Base-by-base conservation (phyloP, 2,113 vertebrate species). In the Toxotes chatareus region DNA sequence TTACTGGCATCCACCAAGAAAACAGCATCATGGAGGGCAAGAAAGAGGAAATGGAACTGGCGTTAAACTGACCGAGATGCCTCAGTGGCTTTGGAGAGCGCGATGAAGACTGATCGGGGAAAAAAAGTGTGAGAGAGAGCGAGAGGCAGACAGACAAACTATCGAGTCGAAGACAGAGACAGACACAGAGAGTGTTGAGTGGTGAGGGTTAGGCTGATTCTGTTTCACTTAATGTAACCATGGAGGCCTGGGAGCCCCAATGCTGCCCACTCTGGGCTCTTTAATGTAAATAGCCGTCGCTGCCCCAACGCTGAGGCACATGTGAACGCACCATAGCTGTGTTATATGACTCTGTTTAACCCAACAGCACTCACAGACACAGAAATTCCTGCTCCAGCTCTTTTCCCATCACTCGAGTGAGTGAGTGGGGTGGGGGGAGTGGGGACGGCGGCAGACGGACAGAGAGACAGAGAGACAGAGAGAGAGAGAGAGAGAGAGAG, bases 271-370 rank as follows among this genome's bases (percentile, higher is more conserved):
- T 89, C 88, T 77, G 83, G 83, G 88, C 82, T 92, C 91, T 83
- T 93, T 92, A 92, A 92, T 94, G 88, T 95, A 94, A 95, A 94
- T 91, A 93, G 91, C 88, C 89, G 79, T 89, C 85, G 77, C 88
- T 83, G 89, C 70, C 84, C 79, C 76, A 79, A 83, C 65, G 16
- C 90, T 81, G 80, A 72, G 83, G 82, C 91, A 86, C 92, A 94
- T 91, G 89, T 92, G 92, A 94, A 88, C 73, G 62, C 80, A 68
- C 86, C 73, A 59, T 75, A 49, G 79, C 77, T 72, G 53, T 93
- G 93, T 93, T 92, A 94, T 93, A 91, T 91, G 94, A 95, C 89
- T 93, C 93, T 92, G 85, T 92, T 89, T 92, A 93, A 94, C 90
- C 74, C 93, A 95, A 94, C 93, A 94, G 90, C 82, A 88, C 92